Conservation (phyloP, 1,140 invertebrate species). For the Lasaia peninsularis region DNA sequence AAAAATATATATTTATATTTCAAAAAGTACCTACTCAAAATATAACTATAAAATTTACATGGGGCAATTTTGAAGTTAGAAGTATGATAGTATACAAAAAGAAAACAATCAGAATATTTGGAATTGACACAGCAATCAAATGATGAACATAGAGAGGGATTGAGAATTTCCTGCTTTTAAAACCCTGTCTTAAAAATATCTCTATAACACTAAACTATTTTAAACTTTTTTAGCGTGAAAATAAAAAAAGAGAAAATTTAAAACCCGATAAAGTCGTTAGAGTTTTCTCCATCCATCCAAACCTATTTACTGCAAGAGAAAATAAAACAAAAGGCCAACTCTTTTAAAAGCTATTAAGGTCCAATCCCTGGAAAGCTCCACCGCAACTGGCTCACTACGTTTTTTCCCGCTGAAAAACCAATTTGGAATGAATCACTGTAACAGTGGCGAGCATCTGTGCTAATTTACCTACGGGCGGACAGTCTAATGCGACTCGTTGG, state of each 20-base stretch:
- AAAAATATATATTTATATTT: too few species aligned
- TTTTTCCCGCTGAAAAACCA: constrained; percentile 73
- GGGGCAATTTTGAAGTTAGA: too few species aligned
- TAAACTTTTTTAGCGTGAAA: constrained; percentile 16
- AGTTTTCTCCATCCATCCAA: constrained; percentile 32
- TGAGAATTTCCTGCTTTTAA: too few species aligned
- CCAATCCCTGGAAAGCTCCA: constrained; percentile 62
- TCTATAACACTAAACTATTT: too few species aligned
- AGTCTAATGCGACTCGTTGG: constrained; percentile 71
- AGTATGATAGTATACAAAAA: too few species aligned
- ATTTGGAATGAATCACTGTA: constrained; percentile 77
- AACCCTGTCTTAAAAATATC: too few species aligned
- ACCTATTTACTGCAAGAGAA: constrained; percentile 30
- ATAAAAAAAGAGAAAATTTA: background rate
- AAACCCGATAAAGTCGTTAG: constrained; percentile 27
- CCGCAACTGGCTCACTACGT: constrained; percentile 45
- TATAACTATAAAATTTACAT: too few species aligned
- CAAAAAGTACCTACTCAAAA: too few species aligned
- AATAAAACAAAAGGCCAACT: constrained; percentile 50
- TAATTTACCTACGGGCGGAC: constrained; percentile 76
- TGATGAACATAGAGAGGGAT: too few species aligned
- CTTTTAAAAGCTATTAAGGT: constrained; percentile 72
- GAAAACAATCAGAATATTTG: too few species aligned
- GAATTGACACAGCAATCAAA: too few species aligned
- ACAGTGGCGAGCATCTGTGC: constrained; percentile 74